A percentile compares a stretch with the other conserved stretches of the same genome.
Conservation (phyloP, 2,113 vertebrate genomes). For the Microtus ochrogaster region DNA sequence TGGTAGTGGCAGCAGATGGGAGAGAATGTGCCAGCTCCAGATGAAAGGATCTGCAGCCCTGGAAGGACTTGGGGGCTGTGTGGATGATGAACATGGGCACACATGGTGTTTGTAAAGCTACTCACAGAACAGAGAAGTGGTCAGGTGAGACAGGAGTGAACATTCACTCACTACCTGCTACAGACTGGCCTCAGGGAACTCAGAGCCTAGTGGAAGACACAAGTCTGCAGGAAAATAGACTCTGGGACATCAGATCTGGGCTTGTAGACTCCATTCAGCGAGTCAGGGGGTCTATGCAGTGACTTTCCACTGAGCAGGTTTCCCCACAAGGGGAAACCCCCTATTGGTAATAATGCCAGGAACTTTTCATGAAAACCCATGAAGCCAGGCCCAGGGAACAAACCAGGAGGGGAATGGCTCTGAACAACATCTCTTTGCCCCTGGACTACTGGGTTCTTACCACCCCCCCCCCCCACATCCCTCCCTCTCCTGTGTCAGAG, state of each 20-base stretch:
- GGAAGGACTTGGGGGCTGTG: background rate
- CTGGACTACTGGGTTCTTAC: background rate
- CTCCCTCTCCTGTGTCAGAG: background rate
- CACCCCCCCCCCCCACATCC: background rate
- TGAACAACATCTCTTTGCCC: background rate
- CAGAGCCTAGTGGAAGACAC: background rate
- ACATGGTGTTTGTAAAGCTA: background rate
- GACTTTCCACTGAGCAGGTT: no score
- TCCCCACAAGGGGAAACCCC: no score
- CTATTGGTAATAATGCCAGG: background rate
- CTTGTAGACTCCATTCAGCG: background rate
- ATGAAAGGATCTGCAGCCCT: background rate
- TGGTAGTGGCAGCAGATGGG: background rate
- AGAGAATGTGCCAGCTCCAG: background rate
- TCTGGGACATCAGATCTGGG: background rate
- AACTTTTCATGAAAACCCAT: background rate
- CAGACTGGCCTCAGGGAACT: background rate
- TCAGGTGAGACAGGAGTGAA: background rate
- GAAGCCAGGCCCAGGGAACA: fast-evolving
- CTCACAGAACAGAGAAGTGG: background rate
- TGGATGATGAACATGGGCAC: background rate
- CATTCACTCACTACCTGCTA: background rate
- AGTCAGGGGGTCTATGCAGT: background rate
- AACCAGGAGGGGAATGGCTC: background rate
- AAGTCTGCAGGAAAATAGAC: background rate